phyloP scores from a whole-genome alignment of 2,797 vertebrate genomes.

The Sebastes umbrosus region DNA sequence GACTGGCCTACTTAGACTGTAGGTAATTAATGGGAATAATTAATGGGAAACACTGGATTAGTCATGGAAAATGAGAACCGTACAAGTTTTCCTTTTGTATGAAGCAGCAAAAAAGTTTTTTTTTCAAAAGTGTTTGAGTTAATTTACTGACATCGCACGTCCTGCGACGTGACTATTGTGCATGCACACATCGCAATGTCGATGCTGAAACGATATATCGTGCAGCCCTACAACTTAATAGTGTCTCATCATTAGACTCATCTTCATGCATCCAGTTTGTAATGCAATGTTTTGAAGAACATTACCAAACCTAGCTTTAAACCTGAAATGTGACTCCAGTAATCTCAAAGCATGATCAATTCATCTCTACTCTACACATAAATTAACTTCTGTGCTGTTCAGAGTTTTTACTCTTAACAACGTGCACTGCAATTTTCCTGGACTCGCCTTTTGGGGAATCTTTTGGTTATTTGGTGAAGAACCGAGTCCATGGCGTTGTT shows the following conservation, averaged over 20 bases:
- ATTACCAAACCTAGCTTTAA: neutral
- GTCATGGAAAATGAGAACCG: neutral
- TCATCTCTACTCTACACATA: neutral
- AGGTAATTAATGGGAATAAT: too few relatives aligned
- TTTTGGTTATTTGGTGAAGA: neutral
- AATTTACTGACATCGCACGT: too few relatives aligned
- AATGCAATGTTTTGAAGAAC: neutral
- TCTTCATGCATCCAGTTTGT: neutral
- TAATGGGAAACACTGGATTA: too few relatives aligned
- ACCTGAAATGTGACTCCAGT: neutral
- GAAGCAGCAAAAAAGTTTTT: neutral
- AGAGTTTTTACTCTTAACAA: neutral
- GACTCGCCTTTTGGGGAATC: neutral
- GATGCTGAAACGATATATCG: neutral
- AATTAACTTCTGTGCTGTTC: neutral
- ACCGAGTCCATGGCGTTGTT: neutral
- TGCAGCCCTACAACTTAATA: neutral
- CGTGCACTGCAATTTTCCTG: neutral
- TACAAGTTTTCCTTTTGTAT: neutral
- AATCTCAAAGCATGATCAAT: neutral
- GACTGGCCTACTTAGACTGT: neutral
- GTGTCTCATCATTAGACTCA: neutral
- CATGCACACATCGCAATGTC: too few relatives aligned
- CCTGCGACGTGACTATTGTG: too few relatives aligned
- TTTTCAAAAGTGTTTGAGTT: neutral